Base-by-base conservation (phyloP, 1,140 invertebrate species). In the Ceratoteleas bidentatus region DNA sequence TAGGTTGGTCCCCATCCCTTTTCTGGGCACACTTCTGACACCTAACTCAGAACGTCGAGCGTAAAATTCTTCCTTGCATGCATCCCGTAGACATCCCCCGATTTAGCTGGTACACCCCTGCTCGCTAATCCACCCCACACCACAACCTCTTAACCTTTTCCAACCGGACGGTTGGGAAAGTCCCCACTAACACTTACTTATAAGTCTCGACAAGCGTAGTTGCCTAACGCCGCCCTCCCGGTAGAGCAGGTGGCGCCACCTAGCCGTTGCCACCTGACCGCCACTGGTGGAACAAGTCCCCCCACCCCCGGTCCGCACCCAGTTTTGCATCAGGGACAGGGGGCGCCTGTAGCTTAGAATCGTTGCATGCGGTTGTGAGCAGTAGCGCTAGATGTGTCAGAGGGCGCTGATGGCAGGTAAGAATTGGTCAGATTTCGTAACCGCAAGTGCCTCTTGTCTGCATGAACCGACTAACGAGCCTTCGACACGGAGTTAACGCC, bases 21-120 rank as follows among this genome's bases (percentile, higher is more conserved):
- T 24, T 24, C 47, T 38, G 45, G 38, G 33, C 16, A 54, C 33
- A 15, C 16, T n/a, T 36, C 53, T 57, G 10, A 15, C n/a, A 60
- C 8, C 69, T 69, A 62, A 83, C 69, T 74, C 81, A 60, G 50
- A 86, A 82, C 69, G 73, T 86, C 87, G 88, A 89, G 89, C 88
- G 89, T 90, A 89, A 89, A 89, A 62, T 83, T 49, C 66, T 79
- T 83, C 87, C 88, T 84, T 89, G 88, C 88, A 90, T 90, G 88
- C 77, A 76, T 88, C 87, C 87, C 58, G 80, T 89, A 88, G 88
- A 66, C 7, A 85, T 88, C 86, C 88, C 84, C 85, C 83, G 81
- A 84, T 80, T 88, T 86, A 85, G 86, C 68, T 85, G 33, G 32
- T 38, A 70, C 68, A 11, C 13, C 24, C 33, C 57, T 75, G 58